Base-by-base conservation (phyloP, 2,888 invertebrate species). In the Macroteleia sp. region DNA sequence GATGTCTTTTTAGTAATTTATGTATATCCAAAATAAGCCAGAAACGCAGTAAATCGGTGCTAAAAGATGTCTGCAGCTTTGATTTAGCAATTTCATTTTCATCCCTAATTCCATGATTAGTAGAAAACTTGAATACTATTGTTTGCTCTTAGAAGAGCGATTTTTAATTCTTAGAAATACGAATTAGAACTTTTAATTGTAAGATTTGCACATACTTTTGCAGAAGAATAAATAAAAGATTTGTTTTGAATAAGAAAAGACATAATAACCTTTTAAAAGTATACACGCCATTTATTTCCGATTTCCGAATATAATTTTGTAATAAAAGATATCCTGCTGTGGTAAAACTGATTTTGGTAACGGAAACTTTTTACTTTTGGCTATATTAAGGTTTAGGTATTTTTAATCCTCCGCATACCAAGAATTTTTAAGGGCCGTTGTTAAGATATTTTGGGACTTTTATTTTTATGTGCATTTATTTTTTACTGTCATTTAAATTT, bases 11-110 rank as follows among this genome's bases (percentile, higher is more conserved):
- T 20, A 5, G 64, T 64, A 64, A 73, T 73, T 73, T 73, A 73
- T 73, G 73, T 41, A 64, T 73, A 73, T 64, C 57, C 73, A 66
- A 52, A 73, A 73, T 73, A 64, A 73, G 64, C 57, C 46, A 54
- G 50, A 62, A 73, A 64, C 39, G 73, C 48, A 39, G 64, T 73
- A 73, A 73, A 62, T 73, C 22, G 48, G 28, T 46, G 52, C 25
- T 50, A 62, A 46, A 56, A 16, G 56, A 70, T 52, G 61, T 54
- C 54, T 17, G 32, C 17, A 12, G n/a, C 36, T 61, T 54, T 62
- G 62, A 62, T 71, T 71, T 56, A 71, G 46, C 62, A 61, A 17
- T 39, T 44, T 39, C 14, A 71, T 71, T 42, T 52, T 46, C 28
- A 42, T 61, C 19, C 36, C 28, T 17, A 54, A 70, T 54, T 54